Conservation (phyloP, 2,888 invertebrate genomes). For the Parapristionchus giblindavisi region DNA sequence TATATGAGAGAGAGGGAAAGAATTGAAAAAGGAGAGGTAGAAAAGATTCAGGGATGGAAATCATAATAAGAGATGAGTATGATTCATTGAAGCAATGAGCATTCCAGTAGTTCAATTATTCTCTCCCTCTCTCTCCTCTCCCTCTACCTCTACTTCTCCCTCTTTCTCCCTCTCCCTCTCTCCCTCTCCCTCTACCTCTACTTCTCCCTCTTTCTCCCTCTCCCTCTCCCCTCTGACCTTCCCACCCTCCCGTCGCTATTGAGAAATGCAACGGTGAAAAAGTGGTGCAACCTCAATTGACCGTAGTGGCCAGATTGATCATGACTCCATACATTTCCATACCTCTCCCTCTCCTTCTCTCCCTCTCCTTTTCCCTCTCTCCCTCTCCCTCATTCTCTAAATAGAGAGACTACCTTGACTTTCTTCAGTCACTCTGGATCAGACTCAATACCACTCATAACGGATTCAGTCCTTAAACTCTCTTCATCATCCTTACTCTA, state of each 20-base stretch:
- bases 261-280: background rate
- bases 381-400: background rate
- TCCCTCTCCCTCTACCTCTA: constrained; percentile 18
- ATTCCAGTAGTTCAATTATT: too few species aligned
- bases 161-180: background rate
- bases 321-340: background rate
- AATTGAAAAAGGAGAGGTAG: background rate
- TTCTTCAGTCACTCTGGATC: too few species aligned
- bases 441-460: too few species aligned
- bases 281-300: too few species aligned
- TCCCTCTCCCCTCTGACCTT: background rate
- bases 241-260: too few species aligned
- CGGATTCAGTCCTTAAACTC: too few species aligned
- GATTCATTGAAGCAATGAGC: too few species aligned
- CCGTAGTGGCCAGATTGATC: background rate
- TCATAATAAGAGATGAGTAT: too few species aligned
- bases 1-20: background rate
- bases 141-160: background rate
- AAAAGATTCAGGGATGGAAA: constrained; percentile 23
- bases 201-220: constrained; percentile 30
- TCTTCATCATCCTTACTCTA: too few species aligned
- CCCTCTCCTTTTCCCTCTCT: background rate
- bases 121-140: background rate
- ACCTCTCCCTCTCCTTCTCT: background rate
- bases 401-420: too few species aligned